A percentile compares a stretch with the other conserved stretches of the same genome.
Evolutionary conservation across 2,888 invertebrate genomes (phyloP).

Genomic region (Protophormia terraenovae): DNA sequence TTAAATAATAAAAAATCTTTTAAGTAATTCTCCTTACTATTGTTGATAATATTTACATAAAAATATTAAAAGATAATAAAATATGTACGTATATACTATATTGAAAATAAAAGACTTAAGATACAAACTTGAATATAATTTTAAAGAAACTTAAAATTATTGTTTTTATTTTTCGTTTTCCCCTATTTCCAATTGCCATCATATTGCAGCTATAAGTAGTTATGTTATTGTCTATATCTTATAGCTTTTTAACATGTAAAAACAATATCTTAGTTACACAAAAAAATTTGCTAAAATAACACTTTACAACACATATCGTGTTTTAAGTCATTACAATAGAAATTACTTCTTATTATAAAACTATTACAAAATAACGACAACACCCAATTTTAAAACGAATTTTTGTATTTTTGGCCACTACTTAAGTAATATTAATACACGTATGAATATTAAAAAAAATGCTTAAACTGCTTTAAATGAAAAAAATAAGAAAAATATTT

Average conservation of each 20-base stretch:
- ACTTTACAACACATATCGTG: slow-evolving; percentile 47
- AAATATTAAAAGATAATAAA: too few species aligned
- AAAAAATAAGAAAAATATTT: not conserved
- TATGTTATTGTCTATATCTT: not conserved
- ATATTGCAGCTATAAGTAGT: not conserved
- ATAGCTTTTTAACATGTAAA: slow-evolving; percentile 33
- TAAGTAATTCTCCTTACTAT: too few species aligned
- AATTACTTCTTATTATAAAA: slow-evolving; percentile 49
- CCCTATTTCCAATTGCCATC: not conserved
- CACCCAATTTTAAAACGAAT: slow-evolving; percentile 56
- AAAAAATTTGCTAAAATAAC: slow-evolving; percentile 11
- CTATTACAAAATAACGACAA: slow-evolving; percentile 58
- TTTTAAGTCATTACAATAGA: slow-evolving; percentile 47
- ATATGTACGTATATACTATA: too few species aligned
- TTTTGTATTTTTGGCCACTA: slow-evolving; percentile 5
- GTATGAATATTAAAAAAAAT: not conserved
- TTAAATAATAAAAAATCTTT: too few species aligned
- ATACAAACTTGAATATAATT: not conserved
- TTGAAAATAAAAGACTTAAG: not conserved
- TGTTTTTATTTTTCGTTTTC: not conserved
- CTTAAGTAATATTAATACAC: too few species aligned
- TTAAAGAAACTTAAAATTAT: not conserved
- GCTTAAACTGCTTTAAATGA: slow-evolving; percentile 41
- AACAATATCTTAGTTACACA: not conserved
- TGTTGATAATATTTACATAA: too few species aligned